A percentile compares a stretch with the other conserved stretches of the same genome.
Conservation (phyloP, 1,140 invertebrate genomes). For the Drosophila melanica region DNA sequence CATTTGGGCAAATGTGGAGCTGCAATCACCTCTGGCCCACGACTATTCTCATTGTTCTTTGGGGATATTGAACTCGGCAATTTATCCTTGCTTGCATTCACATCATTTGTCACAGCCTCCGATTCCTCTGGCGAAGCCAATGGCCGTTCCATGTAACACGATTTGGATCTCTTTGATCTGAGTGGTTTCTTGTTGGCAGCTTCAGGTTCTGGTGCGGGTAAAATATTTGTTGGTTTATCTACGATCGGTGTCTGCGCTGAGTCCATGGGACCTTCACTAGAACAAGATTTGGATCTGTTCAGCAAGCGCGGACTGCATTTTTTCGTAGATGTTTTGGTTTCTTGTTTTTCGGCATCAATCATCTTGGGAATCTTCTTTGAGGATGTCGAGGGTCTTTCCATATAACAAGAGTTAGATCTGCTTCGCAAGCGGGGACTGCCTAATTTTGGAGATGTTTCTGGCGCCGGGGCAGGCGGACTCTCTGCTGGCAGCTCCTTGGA, state of each 20-base stretch:
- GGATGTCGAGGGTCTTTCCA: not conserved
- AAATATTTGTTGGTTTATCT: not conserved
- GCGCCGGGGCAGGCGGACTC: no score
- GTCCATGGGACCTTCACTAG: not conserved
- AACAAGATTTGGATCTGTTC: conserved; percentile 15
- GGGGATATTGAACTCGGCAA: not conserved
- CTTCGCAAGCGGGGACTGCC: not conserved
- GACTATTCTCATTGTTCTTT: not conserved
- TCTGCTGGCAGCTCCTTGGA: not conserved
- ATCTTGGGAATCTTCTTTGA: not conserved
- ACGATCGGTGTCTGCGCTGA: not conserved
- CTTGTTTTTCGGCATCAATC: not conserved
- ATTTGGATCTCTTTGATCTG: conserved; percentile 27
- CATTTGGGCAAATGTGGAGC: conserved; percentile 54
- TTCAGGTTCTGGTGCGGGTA: not conserved
- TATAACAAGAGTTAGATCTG: conserved; percentile 7
- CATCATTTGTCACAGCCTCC: not conserved
- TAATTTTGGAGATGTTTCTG: not conserved
- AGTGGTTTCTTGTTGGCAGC: not conserved
- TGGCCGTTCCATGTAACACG: conserved; percentile 21
- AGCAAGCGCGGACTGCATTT: not conserved
- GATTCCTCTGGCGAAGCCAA: not conserved
- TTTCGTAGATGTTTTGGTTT: not conserved
- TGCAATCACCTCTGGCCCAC: conserved; percentile 50
- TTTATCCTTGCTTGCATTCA: not conserved